phyloP scores from a whole-genome alignment of 92 coral and sea anemone species.

The Nematostella vectensis region DNA sequence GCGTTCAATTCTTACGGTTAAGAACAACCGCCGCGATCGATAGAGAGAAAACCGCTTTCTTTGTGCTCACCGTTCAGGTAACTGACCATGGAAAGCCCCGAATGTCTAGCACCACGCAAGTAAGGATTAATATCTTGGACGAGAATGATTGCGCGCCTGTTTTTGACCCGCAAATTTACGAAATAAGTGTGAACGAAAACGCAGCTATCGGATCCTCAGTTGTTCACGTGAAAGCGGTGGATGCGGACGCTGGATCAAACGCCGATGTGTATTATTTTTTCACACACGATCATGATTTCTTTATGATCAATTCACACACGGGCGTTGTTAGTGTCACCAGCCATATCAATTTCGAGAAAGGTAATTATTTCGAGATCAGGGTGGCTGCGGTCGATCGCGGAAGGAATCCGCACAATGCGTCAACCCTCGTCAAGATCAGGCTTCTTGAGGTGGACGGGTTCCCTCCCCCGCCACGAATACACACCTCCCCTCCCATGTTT shows the following conservation, averaged over 20 bases:
- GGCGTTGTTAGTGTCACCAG: constrained; percentile 80
- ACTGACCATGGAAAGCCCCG: constrained; percentile 65
- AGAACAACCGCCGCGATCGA: constrained; percentile 68
- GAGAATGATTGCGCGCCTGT: constrained; percentile 74
- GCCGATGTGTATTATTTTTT: constrained; percentile 76
- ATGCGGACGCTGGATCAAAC: constrained; percentile 62
- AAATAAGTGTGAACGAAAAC: constrained; percentile 63
- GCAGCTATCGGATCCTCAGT: constrained; percentile 61
- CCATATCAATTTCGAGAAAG: constrained; percentile 50
- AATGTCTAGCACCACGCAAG: constrained; percentile 57
- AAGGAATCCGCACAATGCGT: constrained; percentile 35
- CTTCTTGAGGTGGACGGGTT: constrained; percentile 37
- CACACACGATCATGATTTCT: constrained; percentile 45
- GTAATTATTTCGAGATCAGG: constrained; percentile 53
- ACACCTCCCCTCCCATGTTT: constrained; percentile 30
- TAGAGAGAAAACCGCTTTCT: constrained; percentile 72
- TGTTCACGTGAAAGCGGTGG: constrained; percentile 75
- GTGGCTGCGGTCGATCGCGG: constrained; percentile 88
- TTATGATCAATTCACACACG: constrained; percentile 78
- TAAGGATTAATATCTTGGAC: constrained; percentile 75
- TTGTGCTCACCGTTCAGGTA: constrained; percentile 75
- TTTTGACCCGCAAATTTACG: constrained; percentile 53
- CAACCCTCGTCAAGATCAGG: constrained; percentile 55
- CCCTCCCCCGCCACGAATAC: constrained; percentile 31
- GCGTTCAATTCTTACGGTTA: constrained; percentile 71